These are phyloP conservation scores for Eumerus sabulonum DNA, from an alignment of 2,888 invertebrate genomes.

Conservation along the genomic window DNA sequence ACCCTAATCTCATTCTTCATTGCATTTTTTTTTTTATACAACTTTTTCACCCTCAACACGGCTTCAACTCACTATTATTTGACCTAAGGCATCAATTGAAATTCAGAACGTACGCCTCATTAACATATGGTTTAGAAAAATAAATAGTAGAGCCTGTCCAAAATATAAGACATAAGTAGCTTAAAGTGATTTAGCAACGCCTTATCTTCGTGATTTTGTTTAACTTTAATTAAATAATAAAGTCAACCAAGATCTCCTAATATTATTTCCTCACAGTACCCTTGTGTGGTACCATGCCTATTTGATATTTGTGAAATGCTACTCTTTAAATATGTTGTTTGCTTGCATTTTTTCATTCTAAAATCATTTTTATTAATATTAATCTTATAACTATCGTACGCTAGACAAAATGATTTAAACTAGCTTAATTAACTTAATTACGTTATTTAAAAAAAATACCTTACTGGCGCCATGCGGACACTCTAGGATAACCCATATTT, in stretches of 20 bases:
- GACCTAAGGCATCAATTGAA: conserved; percentile 71
- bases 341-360: too few species aligned
- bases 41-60: conserved; percentile 50
- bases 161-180: conserved; percentile 19
- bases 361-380: too few species aligned
- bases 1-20: conserved; percentile 61
- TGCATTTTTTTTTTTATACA: conserved; percentile 55
- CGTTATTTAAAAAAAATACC: too few species aligned
- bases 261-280: neutral
- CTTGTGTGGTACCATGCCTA: too few species aligned
- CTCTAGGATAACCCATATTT: too few species aligned
- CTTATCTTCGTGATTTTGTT: conserved; percentile 1
- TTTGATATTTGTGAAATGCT: too few species aligned
- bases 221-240: neutral
- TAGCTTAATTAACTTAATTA: too few species aligned
- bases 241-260: neutral
- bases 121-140: conserved; percentile 75
- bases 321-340: too few species aligned
- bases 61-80: conserved; percentile 52
- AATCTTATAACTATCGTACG: too few species aligned
- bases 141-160: conserved; percentile 13
- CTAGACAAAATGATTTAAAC: too few species aligned
- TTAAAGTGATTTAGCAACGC: conserved; percentile 12
- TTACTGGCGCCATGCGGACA: too few species aligned
- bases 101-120: conserved; percentile 77